phyloP scores from a whole-genome alignment of 2,113 vertebrate species.

The Thinocorus orbignyianus region DNA sequence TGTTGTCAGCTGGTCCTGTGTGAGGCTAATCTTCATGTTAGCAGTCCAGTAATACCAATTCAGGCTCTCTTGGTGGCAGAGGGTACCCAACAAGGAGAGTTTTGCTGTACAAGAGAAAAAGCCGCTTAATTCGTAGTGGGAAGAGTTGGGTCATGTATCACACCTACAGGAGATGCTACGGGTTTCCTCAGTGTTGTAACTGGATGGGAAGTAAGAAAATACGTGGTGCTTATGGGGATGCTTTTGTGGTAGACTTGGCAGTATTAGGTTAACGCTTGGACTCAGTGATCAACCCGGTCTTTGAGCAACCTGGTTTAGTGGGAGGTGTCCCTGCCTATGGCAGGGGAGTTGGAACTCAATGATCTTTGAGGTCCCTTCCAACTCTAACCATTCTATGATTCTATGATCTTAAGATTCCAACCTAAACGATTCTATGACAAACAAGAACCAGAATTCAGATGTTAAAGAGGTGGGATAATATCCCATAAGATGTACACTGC shows the following conservation, averaged over 20 bases:
- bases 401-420: neutral
- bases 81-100: neutral
- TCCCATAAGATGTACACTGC: fast-evolving
- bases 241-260: neutral
- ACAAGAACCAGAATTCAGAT: neutral
- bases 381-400: too few relatives aligned
- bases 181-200: neutral
- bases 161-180: neutral
- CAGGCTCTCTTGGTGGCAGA: neutral
- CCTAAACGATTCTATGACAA: neutral
- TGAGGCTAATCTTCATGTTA: fast-evolving
- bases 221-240: fast-evolving
- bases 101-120: neutral
- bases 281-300: too few relatives aligned
- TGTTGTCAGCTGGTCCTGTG: neutral
- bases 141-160: fast-evolving
- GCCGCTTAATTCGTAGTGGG: neutral
- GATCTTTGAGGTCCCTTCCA: too few relatives aligned
- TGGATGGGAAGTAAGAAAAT: neutral
- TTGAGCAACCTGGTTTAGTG: too few relatives aligned
- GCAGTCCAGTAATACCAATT: neutral
- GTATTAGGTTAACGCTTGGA: neutral
- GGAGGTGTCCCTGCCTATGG: too few relatives aligned
- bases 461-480: neutral
- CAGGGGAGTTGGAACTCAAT: too few relatives aligned